Base-by-base conservation (phyloP, 2,888 invertebrate genomes). In the Sesia bembeciformis region DNA sequence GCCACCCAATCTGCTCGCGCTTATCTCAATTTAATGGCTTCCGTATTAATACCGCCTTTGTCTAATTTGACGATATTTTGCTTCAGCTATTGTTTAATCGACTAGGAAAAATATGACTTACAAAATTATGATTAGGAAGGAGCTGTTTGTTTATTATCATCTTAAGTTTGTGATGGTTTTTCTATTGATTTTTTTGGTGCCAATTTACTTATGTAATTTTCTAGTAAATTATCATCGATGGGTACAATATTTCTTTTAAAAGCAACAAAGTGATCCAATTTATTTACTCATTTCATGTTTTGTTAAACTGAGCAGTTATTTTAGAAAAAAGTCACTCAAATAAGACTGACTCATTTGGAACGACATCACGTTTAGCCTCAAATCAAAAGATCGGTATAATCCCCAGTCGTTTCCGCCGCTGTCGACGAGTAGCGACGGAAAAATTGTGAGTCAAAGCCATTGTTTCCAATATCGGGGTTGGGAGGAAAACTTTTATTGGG, bases 11-110 rank as follows among this genome's bases (percentile, higher is more conserved):
- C 85, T 87, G 84, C 84, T 78, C 66, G 70, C 76, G 84, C 86
- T 88, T 88, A 89, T 89, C 87, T 86, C 85, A 84, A 87, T 87
- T 87, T 88, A 88, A 88, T 89, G 87, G 86, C 79, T 84, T 84
- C 84, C 83, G 84, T 84, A 86, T 86, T 87, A 86, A 85, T 87
- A 79, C 88, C 80, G 85, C 76, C 79, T 87, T 88, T 86, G 87
- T 86, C 85, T 86, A 87, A 85, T 87, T 88, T 81, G 73, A 76
- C 79, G 76, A 75, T 79, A 69, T 76, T 74, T 70, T 65, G 72
- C 67, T 49, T n/a, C 64, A 71, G 74, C 74, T 68, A 78, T 78
- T 85, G 85, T 79, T 83, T 74, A 84, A 85, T 85, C 79, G 83
- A 79, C 74, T 70, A 78, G 77, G 77, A 85, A 83, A 83, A 87